A percentile compares a stretch with the other conserved stretches of the same genome.
Evolutionary conservation across 2,797 vertebrate species (phyloP).

Genomic region (Spinus olivaceus): DNA sequence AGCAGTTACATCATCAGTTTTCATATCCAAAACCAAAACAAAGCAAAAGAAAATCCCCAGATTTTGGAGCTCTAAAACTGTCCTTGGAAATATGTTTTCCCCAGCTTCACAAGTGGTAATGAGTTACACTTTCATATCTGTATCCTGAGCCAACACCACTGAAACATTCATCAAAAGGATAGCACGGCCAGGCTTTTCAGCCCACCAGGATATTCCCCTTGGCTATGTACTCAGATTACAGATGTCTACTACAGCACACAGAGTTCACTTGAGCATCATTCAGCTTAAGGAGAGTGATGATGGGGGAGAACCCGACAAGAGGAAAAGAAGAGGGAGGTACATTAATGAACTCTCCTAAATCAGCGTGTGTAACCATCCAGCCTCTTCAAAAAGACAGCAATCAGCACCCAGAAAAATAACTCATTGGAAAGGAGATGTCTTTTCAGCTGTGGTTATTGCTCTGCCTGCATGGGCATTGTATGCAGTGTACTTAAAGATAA

Average conservation of each 20-base stretch:
- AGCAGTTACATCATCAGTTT: neutral
- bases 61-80: neutral
- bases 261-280: neutral
- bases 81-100: neutral
- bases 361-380: neutral
- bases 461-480: neutral
- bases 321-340: neutral
- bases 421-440: neutral
- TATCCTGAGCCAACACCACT: neutral
- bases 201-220: neutral
- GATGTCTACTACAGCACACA: neutral
- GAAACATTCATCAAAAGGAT: neutral
- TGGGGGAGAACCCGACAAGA: neutral
- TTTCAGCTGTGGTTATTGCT: neutral
- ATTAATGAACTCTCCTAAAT: conserved; percentile 29
- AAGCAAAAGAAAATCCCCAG: neutral
- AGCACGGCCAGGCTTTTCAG: neutral
- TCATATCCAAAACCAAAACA: neutral
- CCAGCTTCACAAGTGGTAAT: neutral
- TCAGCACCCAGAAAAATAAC: neutral
- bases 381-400: neutral
- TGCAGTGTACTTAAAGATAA: neutral
- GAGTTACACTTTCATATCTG: neutral
- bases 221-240: neutral
- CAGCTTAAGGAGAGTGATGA: neutral